phyloP scores from a whole-genome alignment of 2,797 vertebrate genomes.

The Ctenochaetus hawaiiensis region DNA sequence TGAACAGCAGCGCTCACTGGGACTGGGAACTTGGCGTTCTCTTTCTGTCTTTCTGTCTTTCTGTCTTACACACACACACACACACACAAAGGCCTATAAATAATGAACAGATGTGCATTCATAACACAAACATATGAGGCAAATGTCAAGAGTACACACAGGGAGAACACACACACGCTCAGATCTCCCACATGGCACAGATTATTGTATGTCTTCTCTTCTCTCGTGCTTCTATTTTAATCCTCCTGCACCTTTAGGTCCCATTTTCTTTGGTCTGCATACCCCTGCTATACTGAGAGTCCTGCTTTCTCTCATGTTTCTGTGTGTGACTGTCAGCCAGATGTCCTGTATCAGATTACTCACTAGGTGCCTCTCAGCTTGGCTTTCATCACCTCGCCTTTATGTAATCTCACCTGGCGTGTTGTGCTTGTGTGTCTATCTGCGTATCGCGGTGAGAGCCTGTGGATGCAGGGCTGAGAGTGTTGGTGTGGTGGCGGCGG shows the following conservation, averaged over 20 bases:
- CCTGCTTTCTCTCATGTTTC: conserved; percentile 4
- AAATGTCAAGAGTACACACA: conserved; percentile 39
- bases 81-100: conserved; percentile 54
- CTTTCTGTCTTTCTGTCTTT: neutral
- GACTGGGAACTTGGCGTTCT: conserved; percentile 57
- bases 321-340: conserved; percentile 57
- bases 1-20: conserved; percentile 66
- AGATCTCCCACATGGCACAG: conserved; percentile 38
- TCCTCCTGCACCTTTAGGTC: conserved; percentile 13
- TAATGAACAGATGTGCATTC: conserved; percentile 74
- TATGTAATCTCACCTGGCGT: conserved; percentile 75
- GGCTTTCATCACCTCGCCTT: conserved; percentile 75
- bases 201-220: conserved; percentile 29
- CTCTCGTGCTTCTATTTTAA: conserved; percentile 41
- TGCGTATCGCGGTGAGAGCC: neutral
- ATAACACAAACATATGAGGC: conserved; percentile 51
- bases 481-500: conserved; percentile 22
- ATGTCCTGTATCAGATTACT: conserved; percentile 74
- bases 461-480: conserved; percentile 18
- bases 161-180: conserved; percentile 16
- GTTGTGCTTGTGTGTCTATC: conserved; percentile 12
- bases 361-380: conserved; percentile 60
- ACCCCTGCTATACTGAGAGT: conserved; percentile 12
- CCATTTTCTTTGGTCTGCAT: conserved; percentile 20
- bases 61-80: conserved; percentile 9